These are phyloP conservation scores for Troides helena DNA, from an alignment of 2,888 invertebrate species.

Conservation along the genomic window DNA sequence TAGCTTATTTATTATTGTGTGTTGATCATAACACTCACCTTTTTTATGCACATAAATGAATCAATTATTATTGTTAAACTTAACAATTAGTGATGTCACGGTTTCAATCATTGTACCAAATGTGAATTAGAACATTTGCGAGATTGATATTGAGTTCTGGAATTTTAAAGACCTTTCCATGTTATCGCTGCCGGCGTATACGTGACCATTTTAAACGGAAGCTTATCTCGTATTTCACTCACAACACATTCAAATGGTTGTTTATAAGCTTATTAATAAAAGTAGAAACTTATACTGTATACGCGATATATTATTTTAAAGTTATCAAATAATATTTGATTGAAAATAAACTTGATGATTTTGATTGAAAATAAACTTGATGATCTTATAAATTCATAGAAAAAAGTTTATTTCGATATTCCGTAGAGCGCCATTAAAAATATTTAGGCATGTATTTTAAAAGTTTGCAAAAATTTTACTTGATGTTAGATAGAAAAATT, in stretches of 20 bases:
- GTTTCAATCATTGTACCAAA: background rate
- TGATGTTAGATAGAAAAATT: too few species aligned
- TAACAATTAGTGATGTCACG: slow-evolving; percentile 1
- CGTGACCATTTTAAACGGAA: slow-evolving; percentile 22
- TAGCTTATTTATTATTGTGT: slow-evolving; percentile 3
- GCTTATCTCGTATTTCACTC: slow-evolving; percentile 20
- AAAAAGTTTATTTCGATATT: too few species aligned
- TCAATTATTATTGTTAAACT: background rate
- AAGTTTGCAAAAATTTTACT: too few species aligned
- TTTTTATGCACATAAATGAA: background rate
- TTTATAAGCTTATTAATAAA: background rate
- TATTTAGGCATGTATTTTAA: too few species aligned
- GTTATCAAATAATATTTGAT: too few species aligned
- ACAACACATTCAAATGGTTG: background rate
- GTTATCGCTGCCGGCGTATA: slow-evolving; percentile 19
- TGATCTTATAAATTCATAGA: too few species aligned
- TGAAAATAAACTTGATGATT: too few species aligned
- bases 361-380: too few species aligned
- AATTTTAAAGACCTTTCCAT: slow-evolving; percentile 22
- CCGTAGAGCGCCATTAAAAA: too few species aligned
- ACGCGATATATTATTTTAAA: background rate
- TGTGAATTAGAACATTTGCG: background rate
- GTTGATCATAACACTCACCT: background rate
- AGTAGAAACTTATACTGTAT: background rate
- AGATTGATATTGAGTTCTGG: slow-evolving; percentile 1